Conservation (phyloP, 2,888 invertebrate genomes). For the Panopea generosa region DNA sequence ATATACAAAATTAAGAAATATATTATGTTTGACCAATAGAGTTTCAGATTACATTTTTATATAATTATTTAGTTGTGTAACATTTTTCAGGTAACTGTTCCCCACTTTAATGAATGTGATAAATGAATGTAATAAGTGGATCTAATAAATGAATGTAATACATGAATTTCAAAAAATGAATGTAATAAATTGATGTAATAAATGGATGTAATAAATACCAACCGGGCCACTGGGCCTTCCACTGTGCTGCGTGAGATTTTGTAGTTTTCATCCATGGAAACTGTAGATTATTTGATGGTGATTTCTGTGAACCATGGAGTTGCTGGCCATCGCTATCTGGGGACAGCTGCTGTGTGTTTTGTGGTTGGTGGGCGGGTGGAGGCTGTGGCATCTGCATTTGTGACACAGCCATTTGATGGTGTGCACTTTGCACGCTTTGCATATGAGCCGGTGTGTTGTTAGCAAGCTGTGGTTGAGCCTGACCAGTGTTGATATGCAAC, state of each 20-base stretch:
- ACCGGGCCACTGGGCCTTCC: constrained; percentile 85
- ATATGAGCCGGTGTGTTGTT: constrained; percentile 75
- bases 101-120: too few relatives aligned
- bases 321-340: constrained; percentile 47
- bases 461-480: constrained; percentile 51
- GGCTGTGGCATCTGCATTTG: constrained; percentile 65
- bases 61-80: too few relatives aligned
- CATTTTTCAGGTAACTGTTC: too few relatives aligned
- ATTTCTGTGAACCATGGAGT: constrained; percentile 56
- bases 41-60: too few relatives aligned
- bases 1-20: too few relatives aligned
- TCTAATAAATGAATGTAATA: too few relatives aligned
- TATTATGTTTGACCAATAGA: too few relatives aligned
- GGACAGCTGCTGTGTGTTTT: constrained; percentile 48
- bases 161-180: too few relatives aligned
- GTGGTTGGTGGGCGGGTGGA: constrained; percentile 71
- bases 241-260: constrained; percentile 84
- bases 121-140: too few relatives aligned
- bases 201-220: too few relatives aligned
- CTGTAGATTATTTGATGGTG: constrained; percentile 72
- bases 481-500: constrained; percentile 21
- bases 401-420: constrained; percentile 56
- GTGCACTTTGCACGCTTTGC: constrained; percentile 64
- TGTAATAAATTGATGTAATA: too few relatives aligned
- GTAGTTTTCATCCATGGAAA: constrained; percentile 85